Percentiles rank a stretch among this genome's conserved stretches.
Evolutionary conservation across 2,113 vertebrate genomes (phyloP).

Genomic region (Damaliscus lunatus): DNA sequence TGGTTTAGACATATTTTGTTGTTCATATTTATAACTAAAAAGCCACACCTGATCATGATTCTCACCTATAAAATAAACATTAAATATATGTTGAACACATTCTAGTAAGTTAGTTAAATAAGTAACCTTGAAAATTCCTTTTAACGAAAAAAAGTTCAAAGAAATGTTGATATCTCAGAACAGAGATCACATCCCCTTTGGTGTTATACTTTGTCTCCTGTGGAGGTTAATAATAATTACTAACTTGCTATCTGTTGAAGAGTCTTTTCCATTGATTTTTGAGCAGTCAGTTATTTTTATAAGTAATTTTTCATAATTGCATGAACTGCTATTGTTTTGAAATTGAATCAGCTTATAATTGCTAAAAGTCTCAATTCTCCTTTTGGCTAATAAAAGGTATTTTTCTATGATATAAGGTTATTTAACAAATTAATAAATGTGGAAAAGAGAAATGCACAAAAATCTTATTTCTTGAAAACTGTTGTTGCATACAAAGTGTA

Average conservation of each 20-base stretch:
- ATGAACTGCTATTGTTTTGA: constrained; percentile 38
- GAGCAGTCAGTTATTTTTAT: background rate
- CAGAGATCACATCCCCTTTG: background rate
- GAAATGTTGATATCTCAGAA: background rate
- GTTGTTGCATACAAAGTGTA: background rate
- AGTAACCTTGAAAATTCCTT: constrained; percentile 23
- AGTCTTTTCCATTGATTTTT: constrained; percentile 43
- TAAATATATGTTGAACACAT: background rate
- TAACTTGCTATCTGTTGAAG: background rate
- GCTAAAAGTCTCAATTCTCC: constrained; percentile 28
- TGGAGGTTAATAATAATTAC: constrained; percentile 8
- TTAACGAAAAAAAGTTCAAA: background rate
- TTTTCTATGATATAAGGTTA: constrained; percentile 55
- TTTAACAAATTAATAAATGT: constrained; percentile 67
- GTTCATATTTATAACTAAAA: background rate
- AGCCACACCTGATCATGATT: background rate
- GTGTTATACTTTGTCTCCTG: background rate
- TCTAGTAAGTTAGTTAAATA: background rate
- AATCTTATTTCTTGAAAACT: constrained; percentile 48
- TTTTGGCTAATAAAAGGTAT: constrained; percentile 1
- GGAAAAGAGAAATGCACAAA: constrained; percentile 26
- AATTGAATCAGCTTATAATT: constrained; percentile 50
- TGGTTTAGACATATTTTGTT: background rate
- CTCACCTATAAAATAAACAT: constrained; percentile 19
- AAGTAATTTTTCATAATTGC: constrained; percentile 38